Evolutionary conservation across 2,797 vertebrate species (phyloP), one percentile per base, ranked within the genome.

Genomic region (Cossypha dichroa): DNA sequence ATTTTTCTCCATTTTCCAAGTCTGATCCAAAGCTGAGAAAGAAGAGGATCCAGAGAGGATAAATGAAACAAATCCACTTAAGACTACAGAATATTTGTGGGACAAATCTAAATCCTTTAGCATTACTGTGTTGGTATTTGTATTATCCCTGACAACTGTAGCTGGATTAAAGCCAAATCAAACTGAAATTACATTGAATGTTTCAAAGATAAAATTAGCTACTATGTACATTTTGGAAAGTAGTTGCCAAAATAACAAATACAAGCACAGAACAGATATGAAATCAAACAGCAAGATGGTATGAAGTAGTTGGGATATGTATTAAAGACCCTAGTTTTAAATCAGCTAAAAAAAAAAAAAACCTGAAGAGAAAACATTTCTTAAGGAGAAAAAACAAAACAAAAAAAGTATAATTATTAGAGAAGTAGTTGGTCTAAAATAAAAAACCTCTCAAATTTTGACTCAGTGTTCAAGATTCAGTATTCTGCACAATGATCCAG

Each of bases 1-100:
- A 56, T 6, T 76, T 80, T 88, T 40, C 56, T 93, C 15, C 11
- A 11, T 84, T 85, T 20, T 67, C 33, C 23, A 56, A 13, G 38
- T 63, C 26, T 83, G 21, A 88, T 54, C 12, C n/a, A 62, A 90
- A 83, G 28, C 41, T 72, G 34, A 93, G 59, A 76, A 91, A 79
- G 51, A 82, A 85, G 51, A 79, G 28, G 13, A 59, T 69, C 29
- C 46, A 73, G 63, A 69, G 22, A 70, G 56, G 76, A 90, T 85
- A 58, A 92, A 88, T 49, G 31, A 93, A 90, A 88, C 88, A 96
- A 96, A 95, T 94, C 88, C 64, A 85, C 45, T 93, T 85, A 88
- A 68, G 62, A 51, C 22, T 64, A n/a, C 3, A 46, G 56, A 94
- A 80, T 93, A 88, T 89, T 90, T 91, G 69, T 75, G 43, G 56